phyloP scores from a whole-genome alignment of 2,113 vertebrate genomes.

The Paradisaea rubra region DNA sequence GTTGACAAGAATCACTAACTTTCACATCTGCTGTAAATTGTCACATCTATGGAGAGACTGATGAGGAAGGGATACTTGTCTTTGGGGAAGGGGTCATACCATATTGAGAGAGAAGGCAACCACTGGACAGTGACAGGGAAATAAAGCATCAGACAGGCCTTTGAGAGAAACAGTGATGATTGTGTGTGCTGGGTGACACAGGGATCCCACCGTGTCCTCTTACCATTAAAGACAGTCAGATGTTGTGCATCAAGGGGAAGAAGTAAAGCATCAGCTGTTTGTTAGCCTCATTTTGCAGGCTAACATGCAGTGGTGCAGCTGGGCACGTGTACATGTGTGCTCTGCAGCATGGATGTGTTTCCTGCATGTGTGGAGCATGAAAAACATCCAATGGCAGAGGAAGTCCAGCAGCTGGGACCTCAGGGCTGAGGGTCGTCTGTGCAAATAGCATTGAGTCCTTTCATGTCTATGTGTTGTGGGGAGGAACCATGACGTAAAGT shows the following conservation, averaged over 20 bases:
- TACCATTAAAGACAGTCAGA: neutral
- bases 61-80: neutral
- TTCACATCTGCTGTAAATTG: neutral
- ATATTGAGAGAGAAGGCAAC: neutral
- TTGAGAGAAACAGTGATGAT: neutral
- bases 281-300: neutral
- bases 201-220: rapidly evolving
- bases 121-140: neutral
- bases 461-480: rapidly evolving
- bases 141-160: neutral
- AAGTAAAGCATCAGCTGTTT: neutral
- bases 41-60: neutral
- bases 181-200: neutral
- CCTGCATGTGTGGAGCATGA: rapidly evolving
- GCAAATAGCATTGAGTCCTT: neutral
- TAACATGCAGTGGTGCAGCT: rapidly evolving
- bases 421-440: no score
- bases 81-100: neutral
- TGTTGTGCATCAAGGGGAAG: rapidly evolving
- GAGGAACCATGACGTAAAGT: neutral
- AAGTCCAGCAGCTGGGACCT: neutral
- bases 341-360: neutral
- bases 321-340: rapidly evolving
- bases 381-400: neutral
- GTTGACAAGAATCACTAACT: neutral